Percentiles rank a stretch among this genome's conserved stretches.
Evolutionary conservation across 2,113 vertebrate genomes (phyloP).

Genomic region (Ivindomyrus marchei): DNA sequence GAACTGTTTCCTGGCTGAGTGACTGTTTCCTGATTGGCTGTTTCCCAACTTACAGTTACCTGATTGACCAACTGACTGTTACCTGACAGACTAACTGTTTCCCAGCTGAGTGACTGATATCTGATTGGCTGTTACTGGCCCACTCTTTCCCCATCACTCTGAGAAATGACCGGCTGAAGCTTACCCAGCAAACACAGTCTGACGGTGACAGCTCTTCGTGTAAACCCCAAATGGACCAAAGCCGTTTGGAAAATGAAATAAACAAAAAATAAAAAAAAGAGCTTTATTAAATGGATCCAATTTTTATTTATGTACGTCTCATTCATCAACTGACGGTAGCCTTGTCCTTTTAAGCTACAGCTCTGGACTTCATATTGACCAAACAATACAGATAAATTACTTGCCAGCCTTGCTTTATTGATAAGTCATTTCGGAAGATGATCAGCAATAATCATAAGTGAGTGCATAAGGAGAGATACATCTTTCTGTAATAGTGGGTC

Average conservation of each 20-base stretch:
- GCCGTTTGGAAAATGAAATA: slow-evolving; percentile 21
- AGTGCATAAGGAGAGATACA: slow-evolving; percentile 54
- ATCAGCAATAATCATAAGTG: slow-evolving; percentile 82
- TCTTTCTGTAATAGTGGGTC: slow-evolving; percentile 44
- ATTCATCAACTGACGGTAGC: slow-evolving; percentile 55
- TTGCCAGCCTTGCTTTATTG: slow-evolving; percentile 63
- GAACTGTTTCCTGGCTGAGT: not conserved
- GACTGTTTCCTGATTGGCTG: not conserved
- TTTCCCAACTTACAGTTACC: not conserved
- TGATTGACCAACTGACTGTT: not conserved
- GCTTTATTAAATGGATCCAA: slow-evolving; percentile 60
- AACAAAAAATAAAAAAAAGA: slow-evolving; percentile 35
- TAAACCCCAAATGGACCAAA: slow-evolving; percentile 29
- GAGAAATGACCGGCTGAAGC: slow-evolving; percentile 5
- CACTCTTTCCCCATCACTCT: not conserved
- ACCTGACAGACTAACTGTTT: not conserved
- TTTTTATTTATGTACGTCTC: slow-evolving; percentile 47
- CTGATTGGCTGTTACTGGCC: not conserved
- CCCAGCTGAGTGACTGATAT: not conserved
- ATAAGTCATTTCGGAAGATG: slow-evolving; percentile 68
- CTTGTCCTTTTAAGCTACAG: slow-evolving; percentile 67
- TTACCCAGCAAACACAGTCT: slow-evolving; percentile 18
- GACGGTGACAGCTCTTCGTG: slow-evolving; percentile 22
- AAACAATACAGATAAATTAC: slow-evolving; percentile 64
- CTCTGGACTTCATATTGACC: slow-evolving; percentile 74